These are phyloP conservation scores for Heteronetta atricapilla DNA, from an alignment of 2,113 vertebrate species.

Conservation along the genomic window DNA sequence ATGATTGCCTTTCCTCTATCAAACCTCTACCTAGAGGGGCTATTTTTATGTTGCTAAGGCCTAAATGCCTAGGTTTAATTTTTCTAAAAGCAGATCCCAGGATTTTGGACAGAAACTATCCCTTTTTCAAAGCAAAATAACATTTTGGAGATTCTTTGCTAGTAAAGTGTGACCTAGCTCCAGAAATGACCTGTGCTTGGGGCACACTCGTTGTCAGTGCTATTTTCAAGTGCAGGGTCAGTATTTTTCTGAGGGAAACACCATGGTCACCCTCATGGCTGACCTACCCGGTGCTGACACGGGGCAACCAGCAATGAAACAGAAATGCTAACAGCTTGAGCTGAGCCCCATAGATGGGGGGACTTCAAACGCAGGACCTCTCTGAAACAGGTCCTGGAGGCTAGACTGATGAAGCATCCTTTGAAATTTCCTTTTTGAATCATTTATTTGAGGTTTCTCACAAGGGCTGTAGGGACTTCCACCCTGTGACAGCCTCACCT, in stretches of 20 bases:
- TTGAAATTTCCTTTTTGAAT: neutral
- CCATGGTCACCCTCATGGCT: neutral
- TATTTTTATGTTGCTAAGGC: neutral
- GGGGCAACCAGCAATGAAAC: neutral
- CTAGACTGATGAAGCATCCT: neutral
- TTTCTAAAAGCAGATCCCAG: neutral
- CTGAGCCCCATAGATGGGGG: fast-evolving
- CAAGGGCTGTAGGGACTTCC: neutral
- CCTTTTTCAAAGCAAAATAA: neutral
- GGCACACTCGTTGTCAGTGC: neutral
- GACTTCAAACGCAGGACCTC: neutral
- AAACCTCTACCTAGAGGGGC: neutral
- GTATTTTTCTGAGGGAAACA: neutral
- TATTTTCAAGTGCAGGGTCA: neutral
- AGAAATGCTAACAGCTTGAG: neutral
- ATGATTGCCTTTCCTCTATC: neutral
- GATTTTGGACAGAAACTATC: neutral
- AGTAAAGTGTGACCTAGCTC: neutral
- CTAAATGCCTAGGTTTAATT: neutral
- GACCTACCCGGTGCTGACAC: neutral
- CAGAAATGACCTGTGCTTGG: neutral
- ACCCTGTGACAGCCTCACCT: neutral
- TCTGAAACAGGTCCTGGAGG: neutral
- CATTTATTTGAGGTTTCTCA: neutral
- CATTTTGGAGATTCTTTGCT: neutral